Evolutionary conservation across 2,113 vertebrate species (phyloP).

Genomic region (Marmota monax): DNA sequence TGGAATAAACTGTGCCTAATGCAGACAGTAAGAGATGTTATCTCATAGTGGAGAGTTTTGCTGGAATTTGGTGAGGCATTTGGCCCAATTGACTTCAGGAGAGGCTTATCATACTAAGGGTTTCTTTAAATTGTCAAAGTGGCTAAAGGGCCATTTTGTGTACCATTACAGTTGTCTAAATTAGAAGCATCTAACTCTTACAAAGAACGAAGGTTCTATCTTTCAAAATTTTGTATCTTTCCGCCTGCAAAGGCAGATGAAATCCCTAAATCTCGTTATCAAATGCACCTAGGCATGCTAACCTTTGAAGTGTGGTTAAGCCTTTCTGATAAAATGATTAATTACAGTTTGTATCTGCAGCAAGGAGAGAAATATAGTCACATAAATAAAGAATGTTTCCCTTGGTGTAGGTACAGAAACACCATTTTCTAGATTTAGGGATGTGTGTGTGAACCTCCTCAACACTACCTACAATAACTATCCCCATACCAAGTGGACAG

Average conservation of each 20-base stretch:
- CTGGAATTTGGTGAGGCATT: background rate
- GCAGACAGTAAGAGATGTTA: background rate
- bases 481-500: background rate
- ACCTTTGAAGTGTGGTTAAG: background rate
- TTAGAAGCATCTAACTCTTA: background rate
- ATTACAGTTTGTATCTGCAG: background rate
- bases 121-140: slow-evolving; percentile 20
- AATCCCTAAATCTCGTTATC: slow-evolving; percentile 2
- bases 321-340: background rate
- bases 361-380: background rate
- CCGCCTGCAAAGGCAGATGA: background rate
- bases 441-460: background rate
- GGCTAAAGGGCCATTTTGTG: background rate
- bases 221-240: background rate
- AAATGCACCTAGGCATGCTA: background rate
- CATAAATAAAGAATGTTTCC: background rate
- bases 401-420: background rate
- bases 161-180: background rate
- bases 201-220: background rate
- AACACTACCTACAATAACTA: background rate
- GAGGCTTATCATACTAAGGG: background rate
- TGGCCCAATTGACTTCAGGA: background rate
- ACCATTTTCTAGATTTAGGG: background rate
- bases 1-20: slow-evolving; percentile 17
- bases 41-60: background rate